Percentiles rank a stretch among this genome's conserved stretches.
These are phyloP conservation scores for Onthophagus taurus DNA, from an alignment of 1,140 invertebrate species.

Conservation along the genomic window DNA sequence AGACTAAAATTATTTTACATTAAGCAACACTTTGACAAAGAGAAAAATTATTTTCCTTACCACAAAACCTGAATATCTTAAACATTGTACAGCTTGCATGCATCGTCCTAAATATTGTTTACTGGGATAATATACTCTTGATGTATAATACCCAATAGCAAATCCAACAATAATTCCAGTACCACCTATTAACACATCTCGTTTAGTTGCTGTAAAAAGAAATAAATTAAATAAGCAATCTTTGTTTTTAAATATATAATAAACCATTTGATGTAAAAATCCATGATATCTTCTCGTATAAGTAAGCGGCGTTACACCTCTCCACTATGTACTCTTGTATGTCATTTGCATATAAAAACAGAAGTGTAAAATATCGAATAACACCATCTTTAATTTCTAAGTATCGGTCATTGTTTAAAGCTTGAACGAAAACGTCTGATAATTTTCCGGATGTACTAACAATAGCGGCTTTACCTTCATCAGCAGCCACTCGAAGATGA, in stretches of 20 bases:
- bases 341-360: too few relatives aligned
- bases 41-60: conserved; percentile 32
- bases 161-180: conserved; percentile 42
- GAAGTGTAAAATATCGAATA: too few relatives aligned
- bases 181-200: conserved; percentile 43
- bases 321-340: too few relatives aligned
- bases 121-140: conserved; percentile 34
- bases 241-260: too few relatives aligned
- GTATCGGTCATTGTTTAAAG: too few relatives aligned
- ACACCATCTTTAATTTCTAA: too few relatives aligned
- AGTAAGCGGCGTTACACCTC: too few relatives aligned
- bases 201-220: conserved; percentile 33
- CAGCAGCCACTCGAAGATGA: conserved; percentile 1
- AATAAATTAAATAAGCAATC: too few relatives aligned
- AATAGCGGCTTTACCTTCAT: conserved; percentile 9
- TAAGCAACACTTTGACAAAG: conserved; percentile 16
- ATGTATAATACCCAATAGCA: conserved; percentile 41
- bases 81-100: conserved; percentile 47
- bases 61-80: conserved; percentile 44
- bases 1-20: conserved; percentile 36
- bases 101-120: conserved; percentile 34
- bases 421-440: too few relatives aligned
- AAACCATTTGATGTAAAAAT: too few relatives aligned
- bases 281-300: too few relatives aligned
- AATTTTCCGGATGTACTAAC: conserved; percentile 1